phyloP scores from a whole-genome alignment of 2,888 invertebrate species.

The Blastobasis adustella region DNA sequence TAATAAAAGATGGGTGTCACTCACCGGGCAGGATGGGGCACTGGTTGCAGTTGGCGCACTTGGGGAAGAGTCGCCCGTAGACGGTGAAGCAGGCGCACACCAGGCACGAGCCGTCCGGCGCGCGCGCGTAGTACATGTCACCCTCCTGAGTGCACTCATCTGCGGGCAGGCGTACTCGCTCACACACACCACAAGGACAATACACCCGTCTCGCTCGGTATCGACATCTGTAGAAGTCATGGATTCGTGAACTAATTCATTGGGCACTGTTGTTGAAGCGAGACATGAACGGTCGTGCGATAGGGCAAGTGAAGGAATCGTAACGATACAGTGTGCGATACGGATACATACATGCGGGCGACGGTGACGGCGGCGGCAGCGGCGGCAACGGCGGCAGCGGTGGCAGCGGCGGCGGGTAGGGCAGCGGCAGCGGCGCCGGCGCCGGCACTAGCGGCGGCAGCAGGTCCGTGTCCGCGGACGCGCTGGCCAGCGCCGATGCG shows the following conservation, averaged over 20 bases:
- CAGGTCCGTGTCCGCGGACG: not conserved
- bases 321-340: no score
- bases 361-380: not conserved
- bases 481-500: not conserved
- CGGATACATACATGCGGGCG: no score
- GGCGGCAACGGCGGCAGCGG: not conserved
- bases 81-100: conserved; percentile 47
- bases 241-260: no score
- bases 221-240: no score
- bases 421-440: not conserved
- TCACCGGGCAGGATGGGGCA: conserved; percentile 15
- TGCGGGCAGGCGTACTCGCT: conserved; percentile 1
- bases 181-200: conserved; percentile 11
- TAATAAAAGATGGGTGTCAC: no score
- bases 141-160: conserved; percentile 31
- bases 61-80: conserved; percentile 26
- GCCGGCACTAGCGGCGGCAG: not conserved
- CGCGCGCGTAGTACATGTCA: conserved; percentile 39
- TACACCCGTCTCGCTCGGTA: not conserved
- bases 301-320: no score
- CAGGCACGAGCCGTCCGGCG: conserved; percentile 24
- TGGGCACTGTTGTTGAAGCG: no score
- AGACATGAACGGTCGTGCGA: no score
- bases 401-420: not conserved
- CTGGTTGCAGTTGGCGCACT: conserved; percentile 37